These are phyloP conservation scores for Caracal caracal DNA, from an alignment of 2,113 vertebrate genomes.

Conservation along the genomic window DNA sequence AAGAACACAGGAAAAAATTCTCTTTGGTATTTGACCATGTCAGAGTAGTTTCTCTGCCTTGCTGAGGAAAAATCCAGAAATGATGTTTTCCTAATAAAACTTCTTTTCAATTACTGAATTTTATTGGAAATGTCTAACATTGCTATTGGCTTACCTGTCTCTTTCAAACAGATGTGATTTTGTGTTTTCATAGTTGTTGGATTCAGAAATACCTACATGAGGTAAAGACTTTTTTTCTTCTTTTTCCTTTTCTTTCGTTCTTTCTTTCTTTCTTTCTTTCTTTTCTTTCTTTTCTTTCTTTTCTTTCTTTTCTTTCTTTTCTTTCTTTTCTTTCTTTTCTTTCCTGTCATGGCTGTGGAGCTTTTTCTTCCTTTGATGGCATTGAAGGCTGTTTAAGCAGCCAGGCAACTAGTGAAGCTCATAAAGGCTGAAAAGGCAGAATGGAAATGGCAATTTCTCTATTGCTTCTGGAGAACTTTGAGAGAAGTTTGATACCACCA, in stretches of 20 bases:
- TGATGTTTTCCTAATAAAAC: conserved; percentile 77
- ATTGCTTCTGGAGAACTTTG: conserved; percentile 43
- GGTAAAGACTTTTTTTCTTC: conserved; percentile 57
- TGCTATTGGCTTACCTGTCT: conserved; percentile 59
- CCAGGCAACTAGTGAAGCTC: conserved; percentile 30
- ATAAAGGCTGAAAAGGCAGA: conserved; percentile 32
- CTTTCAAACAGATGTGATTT: conserved; percentile 74
- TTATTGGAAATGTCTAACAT: conserved; percentile 75
- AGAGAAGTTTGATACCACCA: not conserved
- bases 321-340: conserved; percentile 61
- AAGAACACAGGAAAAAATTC: not conserved
- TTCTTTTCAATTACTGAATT: conserved; percentile 76
- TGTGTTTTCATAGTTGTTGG: conserved; percentile 75
- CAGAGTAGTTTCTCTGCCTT: conserved; percentile 45
- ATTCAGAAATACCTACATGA: conserved; percentile 74
- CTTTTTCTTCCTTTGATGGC: conserved; percentile 64
- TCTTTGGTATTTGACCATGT: conserved; percentile 44
- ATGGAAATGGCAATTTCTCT: conserved; percentile 26
- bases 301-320: conserved; percentile 67
- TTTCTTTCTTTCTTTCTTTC: conserved; percentile 52
- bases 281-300: conserved; percentile 59
- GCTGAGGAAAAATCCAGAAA: conserved; percentile 42
- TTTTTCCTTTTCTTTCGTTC: conserved; percentile 51
- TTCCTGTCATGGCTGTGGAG: conserved; percentile 48
- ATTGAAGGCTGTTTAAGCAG: conserved; percentile 38